Evolutionary conservation across 2,888 invertebrate genomes (phyloP).

Genomic region (Empis stercorea): DNA sequence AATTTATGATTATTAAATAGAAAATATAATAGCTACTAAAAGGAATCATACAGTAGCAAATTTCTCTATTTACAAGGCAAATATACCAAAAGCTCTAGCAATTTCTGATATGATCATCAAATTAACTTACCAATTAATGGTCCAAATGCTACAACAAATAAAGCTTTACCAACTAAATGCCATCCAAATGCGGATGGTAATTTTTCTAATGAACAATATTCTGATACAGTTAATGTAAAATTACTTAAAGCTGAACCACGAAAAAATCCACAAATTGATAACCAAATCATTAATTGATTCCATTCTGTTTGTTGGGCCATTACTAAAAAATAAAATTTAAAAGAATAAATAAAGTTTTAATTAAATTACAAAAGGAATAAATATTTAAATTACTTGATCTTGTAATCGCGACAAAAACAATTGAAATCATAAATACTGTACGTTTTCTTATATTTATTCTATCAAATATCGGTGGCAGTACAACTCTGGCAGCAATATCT

Average conservation of each 20-base stretch:
- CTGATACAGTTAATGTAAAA: conserved; percentile 65
- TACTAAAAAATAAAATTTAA: conserved; percentile 39
- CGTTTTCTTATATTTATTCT: conserved; percentile 53
- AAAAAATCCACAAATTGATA: conserved; percentile 65
- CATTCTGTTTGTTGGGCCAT: conserved; percentile 61
- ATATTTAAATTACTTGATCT: conserved; percentile 50
- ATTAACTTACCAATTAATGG: conserved; percentile 49
- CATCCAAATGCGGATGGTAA: conserved; percentile 64
- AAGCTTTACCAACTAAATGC: conserved; percentile 63
- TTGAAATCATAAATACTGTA: conserved; percentile 56
- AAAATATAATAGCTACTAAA: too few species aligned
- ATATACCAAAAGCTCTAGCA: too few species aligned
- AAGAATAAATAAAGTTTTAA: conserved; percentile 4
- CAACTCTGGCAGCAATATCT: conserved; percentile 58
- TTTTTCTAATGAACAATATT: conserved; percentile 58
- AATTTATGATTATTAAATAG: too few species aligned
- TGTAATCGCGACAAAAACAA: conserved; percentile 55
- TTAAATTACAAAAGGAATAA: too few species aligned
- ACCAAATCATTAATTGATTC: conserved; percentile 52
- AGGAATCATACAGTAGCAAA: too few species aligned
- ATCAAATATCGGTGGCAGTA: conserved; percentile 63
- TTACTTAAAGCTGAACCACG: conserved; percentile 66
- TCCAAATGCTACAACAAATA: conserved; percentile 55
- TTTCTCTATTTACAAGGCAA: too few species aligned
- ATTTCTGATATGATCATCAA: neutral